phyloP scores from a whole-genome alignment of 2,888 invertebrate species.

The Netelia melanura region DNA sequence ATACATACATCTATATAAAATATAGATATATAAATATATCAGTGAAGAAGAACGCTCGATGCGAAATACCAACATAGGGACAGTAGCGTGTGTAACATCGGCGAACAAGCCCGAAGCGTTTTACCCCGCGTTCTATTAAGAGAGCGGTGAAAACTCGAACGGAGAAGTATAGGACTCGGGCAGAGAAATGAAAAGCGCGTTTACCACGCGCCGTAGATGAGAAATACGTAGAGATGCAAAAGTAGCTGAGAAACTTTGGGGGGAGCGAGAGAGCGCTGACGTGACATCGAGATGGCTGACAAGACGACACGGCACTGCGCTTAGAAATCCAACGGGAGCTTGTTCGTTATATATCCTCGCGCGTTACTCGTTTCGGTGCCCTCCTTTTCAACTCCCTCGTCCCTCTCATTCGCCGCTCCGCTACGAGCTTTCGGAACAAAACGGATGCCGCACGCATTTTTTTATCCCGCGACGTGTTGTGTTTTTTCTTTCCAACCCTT shows the following conservation, averaged over 20 bases:
- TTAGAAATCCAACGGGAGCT: constrained; percentile 72
- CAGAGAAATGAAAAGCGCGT: constrained; percentile 64
- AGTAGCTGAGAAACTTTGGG: constrained; percentile 74
- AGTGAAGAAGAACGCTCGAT: constrained; percentile 39
- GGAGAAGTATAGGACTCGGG: constrained; percentile 20
- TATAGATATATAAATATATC: not conserved
- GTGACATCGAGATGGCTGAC: constrained; percentile 81
- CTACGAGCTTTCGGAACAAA: constrained; percentile 41
- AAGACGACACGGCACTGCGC: constrained; percentile 81
- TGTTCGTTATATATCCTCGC: constrained; percentile 61
- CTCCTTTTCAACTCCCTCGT: constrained; percentile 48
- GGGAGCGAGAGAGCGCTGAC: constrained; percentile 81
- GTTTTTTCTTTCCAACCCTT: constrained; percentile 1
- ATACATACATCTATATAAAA: constrained; percentile 15
- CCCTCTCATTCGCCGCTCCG: constrained; percentile 12
- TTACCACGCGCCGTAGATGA: constrained; percentile 80
- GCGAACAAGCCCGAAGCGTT: constrained; percentile 10
- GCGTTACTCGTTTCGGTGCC: constrained; percentile 65
- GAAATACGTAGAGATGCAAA: constrained; percentile 78
- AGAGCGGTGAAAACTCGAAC: constrained; percentile 70
- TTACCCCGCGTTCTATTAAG: constrained; percentile 67
- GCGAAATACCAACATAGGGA: constrained; percentile 40
- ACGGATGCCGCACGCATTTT: constrained; percentile 47
- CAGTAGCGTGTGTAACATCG: constrained; percentile 21
- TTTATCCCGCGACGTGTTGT: constrained; percentile 21